phyloP scores from a whole-genome alignment of 2,888 invertebrate species.

The Heteromurus nitidus region DNA sequence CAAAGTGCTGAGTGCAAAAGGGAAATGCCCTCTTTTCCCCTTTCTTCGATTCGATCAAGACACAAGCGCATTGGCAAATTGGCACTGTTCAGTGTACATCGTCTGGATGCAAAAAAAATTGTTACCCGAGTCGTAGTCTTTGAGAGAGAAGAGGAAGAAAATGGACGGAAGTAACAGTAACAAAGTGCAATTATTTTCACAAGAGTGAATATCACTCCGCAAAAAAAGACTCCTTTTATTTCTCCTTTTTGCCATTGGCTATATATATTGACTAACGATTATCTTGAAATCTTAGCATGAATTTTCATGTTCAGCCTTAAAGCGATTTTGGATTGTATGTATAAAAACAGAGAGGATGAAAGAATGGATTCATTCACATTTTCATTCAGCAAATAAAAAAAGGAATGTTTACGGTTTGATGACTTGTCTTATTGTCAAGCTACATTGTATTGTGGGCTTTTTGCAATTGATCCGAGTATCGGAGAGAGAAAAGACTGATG shows the following conservation, averaged over 20 bases:
- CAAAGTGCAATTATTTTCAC: conserved; percentile 18
- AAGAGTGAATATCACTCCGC: not conserved
- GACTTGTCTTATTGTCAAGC: not conserved
- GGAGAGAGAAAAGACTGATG: no score
- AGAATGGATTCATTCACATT: conserved; percentile 4
- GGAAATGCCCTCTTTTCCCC: not conserved
- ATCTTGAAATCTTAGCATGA: conserved; percentile 2
- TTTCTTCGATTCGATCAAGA: no score
- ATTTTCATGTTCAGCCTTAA: not conserved
- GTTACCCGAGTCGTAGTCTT: no score
- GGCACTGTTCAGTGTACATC: not conserved
- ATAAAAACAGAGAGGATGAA: no score
- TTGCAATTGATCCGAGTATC: not conserved
- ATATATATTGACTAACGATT: no score
- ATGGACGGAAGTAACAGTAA: not conserved
- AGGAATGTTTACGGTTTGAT: not conserved
- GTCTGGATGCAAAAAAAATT: not conserved
- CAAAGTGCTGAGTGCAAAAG: not conserved
- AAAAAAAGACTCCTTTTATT: no score
- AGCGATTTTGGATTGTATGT: no score
- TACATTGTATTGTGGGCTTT: not conserved
- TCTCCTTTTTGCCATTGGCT: conserved; percentile 9
- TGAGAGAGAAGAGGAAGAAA: not conserved
- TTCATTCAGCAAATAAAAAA: conserved; percentile 6
- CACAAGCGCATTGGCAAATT: no score